Conservation (phyloP, 23 tunicate species). For the Botrylloides violaceus region DNA sequence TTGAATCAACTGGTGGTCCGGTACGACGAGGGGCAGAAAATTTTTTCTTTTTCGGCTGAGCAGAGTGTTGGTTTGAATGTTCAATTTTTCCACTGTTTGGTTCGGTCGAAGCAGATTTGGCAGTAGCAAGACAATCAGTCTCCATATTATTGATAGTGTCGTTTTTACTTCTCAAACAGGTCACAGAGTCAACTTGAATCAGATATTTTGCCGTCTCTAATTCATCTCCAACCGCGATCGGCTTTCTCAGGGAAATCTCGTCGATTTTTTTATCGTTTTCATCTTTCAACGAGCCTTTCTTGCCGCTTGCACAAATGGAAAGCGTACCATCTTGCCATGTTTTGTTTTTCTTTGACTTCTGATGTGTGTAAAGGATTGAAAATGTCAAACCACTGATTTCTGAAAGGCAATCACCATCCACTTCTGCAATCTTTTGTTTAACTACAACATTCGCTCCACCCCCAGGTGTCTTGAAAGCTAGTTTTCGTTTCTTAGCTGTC, state of each 20-base stretch:
- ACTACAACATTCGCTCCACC: no score
- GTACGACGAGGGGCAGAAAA: background rate
- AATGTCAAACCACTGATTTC: background rate
- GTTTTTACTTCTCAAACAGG: background rate
- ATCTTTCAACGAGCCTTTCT: background rate
- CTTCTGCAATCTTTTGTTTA: background rate
- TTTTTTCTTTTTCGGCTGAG: conserved; percentile 4
- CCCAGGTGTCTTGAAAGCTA: background rate
- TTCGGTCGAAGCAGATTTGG: background rate
- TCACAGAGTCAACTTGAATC: conserved; percentile 10
- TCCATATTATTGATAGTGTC: background rate
- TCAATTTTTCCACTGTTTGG: no score
- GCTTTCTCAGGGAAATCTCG: background rate
- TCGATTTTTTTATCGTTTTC: background rate
- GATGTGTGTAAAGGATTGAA: conserved; percentile 73
- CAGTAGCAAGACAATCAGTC: background rate
- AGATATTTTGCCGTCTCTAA: conserved; percentile 21
- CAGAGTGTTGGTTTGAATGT: no score
- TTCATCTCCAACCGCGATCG: conserved; percentile 7
- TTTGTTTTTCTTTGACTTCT: conserved; percentile 67
- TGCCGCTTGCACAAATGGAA: conserved; percentile 26
- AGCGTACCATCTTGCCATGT: conserved; percentile 81
- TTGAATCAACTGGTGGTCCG: conserved; percentile 2
- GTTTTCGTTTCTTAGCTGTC: background rate
- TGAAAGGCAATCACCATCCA: background rate